Evolutionary conservation across 2,797 vertebrate species (phyloP).

Genomic region (Epinephelus malabaricus): DNA sequence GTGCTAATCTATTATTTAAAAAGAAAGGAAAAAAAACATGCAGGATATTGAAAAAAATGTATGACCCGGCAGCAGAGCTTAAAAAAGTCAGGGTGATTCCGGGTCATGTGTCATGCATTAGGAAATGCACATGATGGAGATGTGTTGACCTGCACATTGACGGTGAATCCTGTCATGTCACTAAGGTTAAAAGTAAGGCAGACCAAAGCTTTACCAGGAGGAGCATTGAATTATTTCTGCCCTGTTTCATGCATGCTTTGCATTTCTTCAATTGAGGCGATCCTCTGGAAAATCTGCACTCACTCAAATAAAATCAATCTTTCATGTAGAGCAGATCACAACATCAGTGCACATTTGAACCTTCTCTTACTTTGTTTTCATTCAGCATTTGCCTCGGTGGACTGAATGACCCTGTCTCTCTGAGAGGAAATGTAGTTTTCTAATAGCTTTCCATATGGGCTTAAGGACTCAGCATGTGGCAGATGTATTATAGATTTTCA

Average conservation of each 20-base stretch:
- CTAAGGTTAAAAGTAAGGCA: conserved; percentile 26
- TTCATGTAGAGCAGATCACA: conserved; percentile 44
- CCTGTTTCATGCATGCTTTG: conserved; percentile 42
- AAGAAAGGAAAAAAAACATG: conserved; percentile 12
- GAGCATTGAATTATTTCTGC: conserved; percentile 53
- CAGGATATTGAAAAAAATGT: conserved; percentile 30
- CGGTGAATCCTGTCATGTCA: neutral
- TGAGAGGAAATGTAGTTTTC: conserved; percentile 13
- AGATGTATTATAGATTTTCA: conserved; percentile 26
- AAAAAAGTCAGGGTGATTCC: conserved; percentile 17
- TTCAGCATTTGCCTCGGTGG: neutral
- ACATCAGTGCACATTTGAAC: conserved; percentile 7
- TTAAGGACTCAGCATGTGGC: conserved; percentile 1
- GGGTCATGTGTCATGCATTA: conserved; percentile 13
- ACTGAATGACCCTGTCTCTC: neutral
- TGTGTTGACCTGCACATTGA: conserved; percentile 2
- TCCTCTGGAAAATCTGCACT: conserved; percentile 31
- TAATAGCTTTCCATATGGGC: conserved; percentile 10
- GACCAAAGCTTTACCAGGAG: conserved; percentile 24
- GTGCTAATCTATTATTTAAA: conserved; percentile 55
- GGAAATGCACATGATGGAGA: conserved; percentile 25
- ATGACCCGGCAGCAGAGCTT: conserved; percentile 12
- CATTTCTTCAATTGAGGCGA: conserved; percentile 22
- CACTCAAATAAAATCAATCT: conserved; percentile 48
- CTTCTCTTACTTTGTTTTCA: conserved; percentile 24